phyloP scores from a whole-genome alignment of 2,113 vertebrate genomes.

The Pluvianellus socialis region DNA sequence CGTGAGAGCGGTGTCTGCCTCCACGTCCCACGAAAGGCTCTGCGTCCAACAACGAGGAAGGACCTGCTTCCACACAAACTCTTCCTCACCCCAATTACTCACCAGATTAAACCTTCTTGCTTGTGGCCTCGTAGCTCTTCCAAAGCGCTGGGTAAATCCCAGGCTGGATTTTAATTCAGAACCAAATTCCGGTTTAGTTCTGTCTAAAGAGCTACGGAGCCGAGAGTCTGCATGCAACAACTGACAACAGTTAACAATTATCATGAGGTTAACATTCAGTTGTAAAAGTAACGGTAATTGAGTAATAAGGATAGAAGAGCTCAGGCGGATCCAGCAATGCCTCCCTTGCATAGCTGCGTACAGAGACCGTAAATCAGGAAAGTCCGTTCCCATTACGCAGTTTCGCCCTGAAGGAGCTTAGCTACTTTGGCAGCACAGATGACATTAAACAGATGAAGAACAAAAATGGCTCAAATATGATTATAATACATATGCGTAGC shows the following conservation, averaged over 20 bases:
- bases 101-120: background rate
- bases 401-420: conserved; percentile 35
- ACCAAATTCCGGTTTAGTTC: background rate
- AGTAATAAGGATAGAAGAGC: background rate
- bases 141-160: background rate
- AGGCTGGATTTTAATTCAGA: background rate
- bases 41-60: background rate
- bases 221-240: background rate
- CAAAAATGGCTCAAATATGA: conserved; percentile 40
- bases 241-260: background rate
- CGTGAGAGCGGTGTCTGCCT: background rate
- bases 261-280: background rate
- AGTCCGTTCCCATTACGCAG: conserved; percentile 10
- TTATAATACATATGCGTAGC: background rate
- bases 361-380: conserved; percentile 16
- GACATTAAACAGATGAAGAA: conserved; percentile 68
- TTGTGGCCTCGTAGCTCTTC: background rate
- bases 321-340: background rate
- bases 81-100: background rate
- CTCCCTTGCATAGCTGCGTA: background rate
- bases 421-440: conserved; percentile 36
- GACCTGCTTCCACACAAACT: background rate
- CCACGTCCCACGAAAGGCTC: background rate
- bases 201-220: background rate
- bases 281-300: background rate